These are phyloP conservation scores for Lordiphosa mommai DNA, from an alignment of 1,140 invertebrate species.

Conservation along the genomic window DNA sequence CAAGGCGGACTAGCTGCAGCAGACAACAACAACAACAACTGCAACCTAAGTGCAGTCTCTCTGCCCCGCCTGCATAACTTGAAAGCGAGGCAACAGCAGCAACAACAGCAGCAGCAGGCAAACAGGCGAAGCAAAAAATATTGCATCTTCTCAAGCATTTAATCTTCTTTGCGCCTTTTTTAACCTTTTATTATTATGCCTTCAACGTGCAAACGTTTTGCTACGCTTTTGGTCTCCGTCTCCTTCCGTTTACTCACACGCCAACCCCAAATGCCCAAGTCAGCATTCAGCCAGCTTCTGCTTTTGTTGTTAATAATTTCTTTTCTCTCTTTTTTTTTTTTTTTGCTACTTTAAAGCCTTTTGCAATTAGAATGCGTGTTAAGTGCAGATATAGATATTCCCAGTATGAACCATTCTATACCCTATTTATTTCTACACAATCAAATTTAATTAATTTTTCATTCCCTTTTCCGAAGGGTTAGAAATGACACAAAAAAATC, in stretches of 20 bases:
- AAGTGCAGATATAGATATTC: conserved; percentile 53
- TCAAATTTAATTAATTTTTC: conserved; percentile 76
- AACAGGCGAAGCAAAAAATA: conserved; percentile 66
- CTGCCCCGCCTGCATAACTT: conserved; percentile 36
- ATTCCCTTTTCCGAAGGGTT: conserved; percentile 16
- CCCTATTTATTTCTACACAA: conserved; percentile 49
- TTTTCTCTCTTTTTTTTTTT: conserved; percentile 49
- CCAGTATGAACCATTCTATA: neutral
- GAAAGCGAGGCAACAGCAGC: conserved; percentile 31
- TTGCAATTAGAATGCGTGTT: conserved; percentile 79
- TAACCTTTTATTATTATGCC: conserved; percentile 78
- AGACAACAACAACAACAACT: conserved; percentile 18
- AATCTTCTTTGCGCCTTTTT: conserved; percentile 79
- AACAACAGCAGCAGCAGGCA: conserved; percentile 34
- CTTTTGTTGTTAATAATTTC: conserved; percentile 78
- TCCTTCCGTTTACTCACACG: conserved; percentile 75
- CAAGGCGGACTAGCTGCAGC: conserved; percentile 62
- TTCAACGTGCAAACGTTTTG: conserved; percentile 78
- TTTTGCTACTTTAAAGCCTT: conserved; percentile 25
- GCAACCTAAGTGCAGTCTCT: conserved; percentile 26
- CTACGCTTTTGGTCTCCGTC: conserved; percentile 62
- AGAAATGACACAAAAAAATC: neutral
- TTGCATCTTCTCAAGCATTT: conserved; percentile 78
- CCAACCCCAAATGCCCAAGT: conserved; percentile 29
- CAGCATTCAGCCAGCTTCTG: conserved; percentile 47